Evolutionary conservation across 2,888 invertebrate genomes (phyloP), one percentile per base, ranked within the genome.

Genomic region (Lampropteryx suffumata): DNA sequence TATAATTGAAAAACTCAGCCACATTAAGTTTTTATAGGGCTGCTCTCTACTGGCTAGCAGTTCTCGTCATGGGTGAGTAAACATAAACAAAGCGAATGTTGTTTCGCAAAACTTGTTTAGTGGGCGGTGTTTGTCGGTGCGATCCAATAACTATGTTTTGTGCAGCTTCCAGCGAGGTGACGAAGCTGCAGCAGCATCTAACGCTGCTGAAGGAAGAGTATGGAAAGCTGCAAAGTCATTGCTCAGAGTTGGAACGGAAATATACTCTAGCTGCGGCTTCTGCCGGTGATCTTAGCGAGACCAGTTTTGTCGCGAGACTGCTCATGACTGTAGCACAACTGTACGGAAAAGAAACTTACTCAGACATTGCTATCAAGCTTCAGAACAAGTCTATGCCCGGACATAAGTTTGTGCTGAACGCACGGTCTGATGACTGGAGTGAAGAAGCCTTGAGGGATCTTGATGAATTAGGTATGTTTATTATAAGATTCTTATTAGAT

Each of bases 351-450:
- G 93, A 94, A 46, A 92, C 92, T 0, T 96, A 95, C 75, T 96
- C 98, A 61, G 98, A 98, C 81, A 91, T 98, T 56, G 92, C 86
- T 46, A 94, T 98, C 42, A 93, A 93, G 74, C 88, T 98, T 13
- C 92, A 93, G 60, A 93, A 93, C 67, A 93, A 93, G 71, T 91
- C 92, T 29, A 92, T 97, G 73, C 94, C 94, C 2, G 98, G 95
- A 0, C 99, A 99, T 80, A 96, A 96, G 81, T 95, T 98, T 87
- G 95, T 99, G 7, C 84, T 99, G 11, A 94, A 94, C 70, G 96
- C 98, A 24, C 92, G 98, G 13, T 97, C 97, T 40, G 95, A 96
- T 78, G 93, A 94, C 69, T 99, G 98, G 97, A 95, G 93, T 67
- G 94, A 95, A 66, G 92, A 93, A 28, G 92, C 94, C 11, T 82